Conservation (phyloP, 2,888 invertebrate species). For the Drosophila melanosoma region DNA sequence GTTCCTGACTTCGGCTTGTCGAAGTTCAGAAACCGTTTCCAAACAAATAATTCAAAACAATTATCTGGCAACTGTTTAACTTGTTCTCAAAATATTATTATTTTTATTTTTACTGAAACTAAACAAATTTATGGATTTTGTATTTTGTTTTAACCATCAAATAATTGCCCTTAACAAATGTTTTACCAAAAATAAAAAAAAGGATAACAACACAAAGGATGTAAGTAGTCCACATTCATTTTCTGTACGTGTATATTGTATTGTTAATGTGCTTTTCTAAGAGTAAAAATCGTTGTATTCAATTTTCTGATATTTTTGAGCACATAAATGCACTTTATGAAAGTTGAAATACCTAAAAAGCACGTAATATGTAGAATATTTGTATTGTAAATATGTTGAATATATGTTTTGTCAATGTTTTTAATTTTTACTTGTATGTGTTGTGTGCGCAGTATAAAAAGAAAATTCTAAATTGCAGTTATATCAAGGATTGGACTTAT, state of each 20-base stretch:
- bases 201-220: constrained; percentile 84
- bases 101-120: constrained; percentile 22
- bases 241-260: constrained; percentile 19
- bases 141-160: constrained; percentile 69
- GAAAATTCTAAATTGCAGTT: constrained; percentile 65
- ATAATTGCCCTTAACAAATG: constrained; percentile 53
- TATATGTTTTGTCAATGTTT: constrained; percentile 23
- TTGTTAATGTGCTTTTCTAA: constrained; percentile 28
- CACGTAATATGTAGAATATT: constrained; percentile 17
- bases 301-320: constrained; percentile 27
- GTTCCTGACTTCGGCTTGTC: constrained; percentile 15
- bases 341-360: constrained; percentile 1
- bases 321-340: constrained; percentile 44
- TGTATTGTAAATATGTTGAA: constrained; percentile 16
- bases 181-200: constrained; percentile 42
- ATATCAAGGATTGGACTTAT: constrained; percentile 39
- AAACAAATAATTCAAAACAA: neutral
- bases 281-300: constrained; percentile 8
- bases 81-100: neutral
- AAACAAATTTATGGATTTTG: constrained; percentile 60
- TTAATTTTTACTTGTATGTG: constrained; percentile 34
- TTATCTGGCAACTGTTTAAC: constrained; percentile 10
- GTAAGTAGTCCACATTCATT: constrained; percentile 80
- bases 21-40: constrained; percentile 3
- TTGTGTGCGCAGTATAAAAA: constrained; percentile 31